A percentile compares a stretch with the other conserved stretches of the same genome.
These are phyloP conservation scores for Triplophysa yarkandensis DNA, from an alignment of 2,797 vertebrate genomes.

Conservation along the genomic window DNA sequence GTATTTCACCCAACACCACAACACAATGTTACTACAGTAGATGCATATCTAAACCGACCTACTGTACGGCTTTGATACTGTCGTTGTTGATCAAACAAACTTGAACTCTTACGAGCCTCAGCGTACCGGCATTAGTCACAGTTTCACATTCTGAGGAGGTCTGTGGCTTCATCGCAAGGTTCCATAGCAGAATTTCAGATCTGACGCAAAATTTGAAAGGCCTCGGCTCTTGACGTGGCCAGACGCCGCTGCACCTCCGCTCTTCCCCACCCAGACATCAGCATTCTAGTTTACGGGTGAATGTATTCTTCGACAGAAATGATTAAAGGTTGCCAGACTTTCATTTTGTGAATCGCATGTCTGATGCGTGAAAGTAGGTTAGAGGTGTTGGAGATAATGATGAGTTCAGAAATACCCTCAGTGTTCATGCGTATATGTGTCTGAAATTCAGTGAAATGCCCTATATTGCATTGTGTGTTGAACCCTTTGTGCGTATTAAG, in stretches of 20 bases:
- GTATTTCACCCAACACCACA: constrained; percentile 38
- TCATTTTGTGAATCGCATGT: constrained; percentile 36
- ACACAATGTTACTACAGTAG: constrained; percentile 49
- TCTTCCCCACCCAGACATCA: constrained; percentile 28
- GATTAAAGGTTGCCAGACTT: constrained; percentile 30
- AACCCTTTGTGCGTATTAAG: not conserved
- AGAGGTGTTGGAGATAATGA: constrained; percentile 11
- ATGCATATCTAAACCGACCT: constrained; percentile 53
- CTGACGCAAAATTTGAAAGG: constrained; percentile 61
- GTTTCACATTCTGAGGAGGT: constrained; percentile 74
- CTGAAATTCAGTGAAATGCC: constrained; percentile 14
- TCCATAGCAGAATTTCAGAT: constrained; percentile 69
- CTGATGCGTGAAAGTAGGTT: constrained; percentile 39
- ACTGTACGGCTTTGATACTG: constrained; percentile 55
- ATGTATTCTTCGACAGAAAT: constrained; percentile 33
- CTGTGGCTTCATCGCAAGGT: constrained; percentile 71
- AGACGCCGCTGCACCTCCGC: constrained; percentile 49
- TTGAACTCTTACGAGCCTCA: constrained; percentile 63
- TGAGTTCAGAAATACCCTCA: constrained; percentile 4
- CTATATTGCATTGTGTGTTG: constrained; percentile 1
- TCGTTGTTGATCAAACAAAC: constrained; percentile 66
- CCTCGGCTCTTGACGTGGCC: constrained; percentile 55
- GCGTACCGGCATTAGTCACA: constrained; percentile 78
- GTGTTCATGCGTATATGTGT: constrained; percentile 7
- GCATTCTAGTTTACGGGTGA: constrained; percentile 17